Base-by-base conservation (phyloP, 2,797 vertebrate species). In the Cryptoblepharus egeriae region DNA sequence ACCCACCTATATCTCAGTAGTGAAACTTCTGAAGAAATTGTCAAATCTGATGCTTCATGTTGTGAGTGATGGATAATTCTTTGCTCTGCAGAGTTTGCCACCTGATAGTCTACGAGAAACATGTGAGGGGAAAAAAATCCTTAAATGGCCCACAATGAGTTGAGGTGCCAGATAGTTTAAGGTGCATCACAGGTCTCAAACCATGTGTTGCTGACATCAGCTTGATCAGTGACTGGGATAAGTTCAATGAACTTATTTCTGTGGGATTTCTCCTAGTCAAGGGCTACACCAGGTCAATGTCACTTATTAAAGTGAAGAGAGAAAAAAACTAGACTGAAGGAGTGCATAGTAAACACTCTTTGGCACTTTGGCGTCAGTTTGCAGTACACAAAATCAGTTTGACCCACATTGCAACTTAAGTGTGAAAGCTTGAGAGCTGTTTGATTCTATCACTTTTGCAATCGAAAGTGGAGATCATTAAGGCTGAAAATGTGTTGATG, bases 401-500 rank as follows among this genome's bases (percentile, higher is more conserved):
- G 77, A 84, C 82, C 82, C 68, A 60, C 52, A 79, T 67, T 84
- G 76, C 82, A 61, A 79, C 71, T 79, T 79, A 79, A 75, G 71
- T 84, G 82, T 79, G 82, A 84, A 84, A 84, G 82, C 77, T 75
- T 68, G 63, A 79, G 77, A 74, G 71, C 82, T 84, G 82, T 84
- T 49, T 79, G 77, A 84, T 84, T 77, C 77, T 91, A 87, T 87
- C 81, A 37, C 79, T 87, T 84, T 85, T 88, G 92, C 88, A 88
- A 79, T 68, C 89, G 92, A 92, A 92, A 93, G 92, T 88, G 90
- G 90, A 92, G 93, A 93, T 92, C 92, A 93, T 93, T 92, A 92
- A 93, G 89, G 86, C 92, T 85, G 90, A 90, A 94, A 82, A 91
- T 92, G 85, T 93, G 90, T 82, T 89, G 91, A 89, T 93, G 93